phyloP scores from a whole-genome alignment of 2,888 invertebrate species.

The Nemapogon koenigi region DNA sequence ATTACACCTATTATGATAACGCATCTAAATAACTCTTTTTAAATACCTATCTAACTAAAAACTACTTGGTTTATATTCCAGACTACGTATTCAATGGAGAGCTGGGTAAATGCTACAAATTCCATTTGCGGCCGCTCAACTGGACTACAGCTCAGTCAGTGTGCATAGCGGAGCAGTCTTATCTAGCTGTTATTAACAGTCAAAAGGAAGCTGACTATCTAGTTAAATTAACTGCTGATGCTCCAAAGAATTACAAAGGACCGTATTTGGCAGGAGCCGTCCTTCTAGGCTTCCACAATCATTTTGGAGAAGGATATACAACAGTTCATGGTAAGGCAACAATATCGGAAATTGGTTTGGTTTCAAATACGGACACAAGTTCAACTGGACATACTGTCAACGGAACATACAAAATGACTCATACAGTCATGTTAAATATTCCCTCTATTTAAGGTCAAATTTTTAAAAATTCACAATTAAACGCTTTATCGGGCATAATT shows the following conservation, averaged over 20 bases:
- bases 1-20: too few relatives aligned
- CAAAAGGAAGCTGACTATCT: conserved; percentile 29
- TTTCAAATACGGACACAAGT: too few relatives aligned
- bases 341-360: background rate
- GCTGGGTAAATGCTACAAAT: conserved; percentile 37
- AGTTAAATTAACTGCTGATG: conserved; percentile 15
- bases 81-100: conserved; percentile 29
- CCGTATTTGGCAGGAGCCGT: background rate
- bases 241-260: conserved; percentile 8
- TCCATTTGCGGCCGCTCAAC: conserved; percentile 31
- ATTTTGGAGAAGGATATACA: conserved; percentile 6
- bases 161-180: conserved; percentile 35
- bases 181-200: conserved; percentile 34
- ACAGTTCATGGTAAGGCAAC: conserved; percentile 8
- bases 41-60: too few relatives aligned
- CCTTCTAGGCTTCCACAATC: conserved; percentile 12
- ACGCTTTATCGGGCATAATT: too few relatives aligned
- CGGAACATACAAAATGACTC: too few relatives aligned
- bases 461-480: too few relatives aligned
- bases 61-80: too few relatives aligned
- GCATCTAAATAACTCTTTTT: too few relatives aligned
- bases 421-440: too few relatives aligned
- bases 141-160: conserved; percentile 36
- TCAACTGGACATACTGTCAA: too few relatives aligned
- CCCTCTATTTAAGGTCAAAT: too few relatives aligned